phyloP scores from a whole-genome alignment of 2,888 invertebrate species.

The Exocentrus adspersus region DNA sequence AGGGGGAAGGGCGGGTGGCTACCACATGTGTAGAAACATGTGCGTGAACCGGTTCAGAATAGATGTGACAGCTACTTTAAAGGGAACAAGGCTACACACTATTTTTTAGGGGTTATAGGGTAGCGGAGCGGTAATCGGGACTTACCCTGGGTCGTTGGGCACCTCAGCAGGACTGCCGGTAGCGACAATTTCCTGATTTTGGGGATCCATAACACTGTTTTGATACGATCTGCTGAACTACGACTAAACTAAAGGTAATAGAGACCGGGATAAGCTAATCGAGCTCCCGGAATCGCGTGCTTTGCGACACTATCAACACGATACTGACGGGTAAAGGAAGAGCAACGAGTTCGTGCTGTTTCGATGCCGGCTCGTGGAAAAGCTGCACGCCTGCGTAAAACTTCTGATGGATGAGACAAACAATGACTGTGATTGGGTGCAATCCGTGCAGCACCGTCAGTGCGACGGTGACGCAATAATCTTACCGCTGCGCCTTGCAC shows the following conservation, averaged over 20 bases:
- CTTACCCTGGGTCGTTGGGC: slow-evolving; percentile 94
- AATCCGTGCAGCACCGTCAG: slow-evolving; percentile 59
- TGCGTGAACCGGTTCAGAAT: slow-evolving; percentile 28
- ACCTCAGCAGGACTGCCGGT: slow-evolving; percentile 89
- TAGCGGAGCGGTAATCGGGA: slow-evolving; percentile 24
- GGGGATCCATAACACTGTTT: slow-evolving; percentile 72
- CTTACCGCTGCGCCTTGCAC: slow-evolving; percentile 50
- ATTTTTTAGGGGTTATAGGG: slow-evolving; percentile 23
- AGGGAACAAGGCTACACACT: background rate
- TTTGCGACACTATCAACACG: slow-evolving; percentile 76
- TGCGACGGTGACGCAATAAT: slow-evolving; percentile 58
- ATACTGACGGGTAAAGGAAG: slow-evolving; percentile 65
- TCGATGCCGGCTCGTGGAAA: slow-evolving; percentile 58
- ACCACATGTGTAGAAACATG: slow-evolving; percentile 41
- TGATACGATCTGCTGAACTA: slow-evolving; percentile 62
- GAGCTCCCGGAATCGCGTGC: slow-evolving; percentile 71
- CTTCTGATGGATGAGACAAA: slow-evolving; percentile 58
- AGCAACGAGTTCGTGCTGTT: slow-evolving; percentile 57
- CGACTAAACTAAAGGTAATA: slow-evolving; percentile 68
- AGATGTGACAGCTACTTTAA: slow-evolving; percentile 23
- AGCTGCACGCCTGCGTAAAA: slow-evolving; percentile 54
- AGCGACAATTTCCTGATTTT: slow-evolving; percentile 79
- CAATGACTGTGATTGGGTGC: slow-evolving; percentile 64
- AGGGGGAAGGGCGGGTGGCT: slow-evolving; percentile 29
- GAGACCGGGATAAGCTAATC: slow-evolving; percentile 67